A percentile compares a stretch with the other conserved stretches of the same genome.
Evolutionary conservation across 2,888 invertebrate genomes (phyloP).

Genomic region (Lasioglossum morio): DNA sequence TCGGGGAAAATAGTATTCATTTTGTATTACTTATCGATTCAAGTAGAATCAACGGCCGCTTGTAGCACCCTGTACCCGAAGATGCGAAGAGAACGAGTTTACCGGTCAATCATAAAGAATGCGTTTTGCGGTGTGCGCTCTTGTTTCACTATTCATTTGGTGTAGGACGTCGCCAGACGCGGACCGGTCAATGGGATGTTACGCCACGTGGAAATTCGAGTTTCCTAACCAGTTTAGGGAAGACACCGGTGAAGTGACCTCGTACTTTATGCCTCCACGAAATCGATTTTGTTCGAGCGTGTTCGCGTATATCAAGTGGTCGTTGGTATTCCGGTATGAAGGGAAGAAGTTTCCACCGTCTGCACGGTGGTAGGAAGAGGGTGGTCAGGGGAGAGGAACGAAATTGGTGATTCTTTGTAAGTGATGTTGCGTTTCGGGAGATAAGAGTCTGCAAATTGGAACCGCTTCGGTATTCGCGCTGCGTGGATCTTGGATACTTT

Average conservation of each 20-base stretch:
- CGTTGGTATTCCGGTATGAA: constrained; percentile 64
- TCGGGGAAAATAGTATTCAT: neutral
- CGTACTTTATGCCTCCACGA: constrained; percentile 51
- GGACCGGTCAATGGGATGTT: constrained; percentile 40
- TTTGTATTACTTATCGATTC: neutral
- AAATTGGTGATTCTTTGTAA: constrained; percentile 65
- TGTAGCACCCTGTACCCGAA: neutral
- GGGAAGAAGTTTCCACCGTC: constrained; percentile 52
- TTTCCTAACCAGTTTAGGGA: constrained; percentile 13
- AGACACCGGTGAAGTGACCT: constrained; percentile 35
- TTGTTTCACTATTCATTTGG: neutral
- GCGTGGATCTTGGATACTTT: constrained; percentile 49
- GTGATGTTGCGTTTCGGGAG: constrained; percentile 55
- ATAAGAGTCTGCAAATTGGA: constrained; percentile 58
- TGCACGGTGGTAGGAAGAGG: neutral
- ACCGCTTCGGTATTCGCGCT: constrained; percentile 51
- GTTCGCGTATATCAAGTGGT: constrained; percentile 54
- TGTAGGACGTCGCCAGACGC: neutral
- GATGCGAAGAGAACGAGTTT: neutral
- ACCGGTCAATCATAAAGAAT: neutral
- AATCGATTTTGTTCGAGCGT: constrained; percentile 60
- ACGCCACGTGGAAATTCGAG: constrained; percentile 38
- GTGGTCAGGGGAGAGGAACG: constrained; percentile 31
- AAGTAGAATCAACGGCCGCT: neutral
- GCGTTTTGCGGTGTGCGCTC: neutral